A percentile compares a stretch with the other conserved stretches of the same genome.
Evolutionary conservation across 2,797 vertebrate species (phyloP).

Genomic region (Sitta carolinensis): DNA sequence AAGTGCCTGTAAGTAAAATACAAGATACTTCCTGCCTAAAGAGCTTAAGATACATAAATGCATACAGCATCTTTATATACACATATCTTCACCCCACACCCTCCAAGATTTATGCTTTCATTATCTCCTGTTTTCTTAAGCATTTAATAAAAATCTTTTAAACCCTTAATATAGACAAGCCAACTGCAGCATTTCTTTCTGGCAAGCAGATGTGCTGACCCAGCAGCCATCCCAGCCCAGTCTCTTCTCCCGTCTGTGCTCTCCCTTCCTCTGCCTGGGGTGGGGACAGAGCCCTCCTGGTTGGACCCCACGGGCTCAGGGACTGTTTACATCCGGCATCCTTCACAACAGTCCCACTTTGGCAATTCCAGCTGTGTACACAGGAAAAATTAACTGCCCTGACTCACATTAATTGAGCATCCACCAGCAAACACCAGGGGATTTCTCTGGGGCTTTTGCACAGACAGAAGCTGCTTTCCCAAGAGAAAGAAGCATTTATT

Average conservation of each 20-base stretch:
- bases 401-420: background rate
- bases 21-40: background rate
- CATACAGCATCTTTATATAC: fast-evolving
- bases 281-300: background rate
- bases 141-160: background rate
- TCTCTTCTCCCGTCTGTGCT: fast-evolving
- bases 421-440: background rate
- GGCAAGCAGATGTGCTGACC: background rate
- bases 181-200: background rate
- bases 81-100: background rate
- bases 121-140: background rate
- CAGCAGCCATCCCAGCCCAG: fast-evolving
- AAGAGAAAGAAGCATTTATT: background rate
- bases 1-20: background rate
- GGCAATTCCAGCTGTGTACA: fast-evolving
- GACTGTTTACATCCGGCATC: background rate
- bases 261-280: background rate
- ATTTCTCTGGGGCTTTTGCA: background rate
- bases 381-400: background rate
- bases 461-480: background rate
- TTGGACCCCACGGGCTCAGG: fast-evolving
- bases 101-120: background rate
- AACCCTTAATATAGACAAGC: background rate
- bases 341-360: background rate
- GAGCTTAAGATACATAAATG: background rate